These are phyloP conservation scores for Neoascia interrupta DNA, from an alignment of 2,888 invertebrate genomes.

Conservation along the genomic window DNA sequence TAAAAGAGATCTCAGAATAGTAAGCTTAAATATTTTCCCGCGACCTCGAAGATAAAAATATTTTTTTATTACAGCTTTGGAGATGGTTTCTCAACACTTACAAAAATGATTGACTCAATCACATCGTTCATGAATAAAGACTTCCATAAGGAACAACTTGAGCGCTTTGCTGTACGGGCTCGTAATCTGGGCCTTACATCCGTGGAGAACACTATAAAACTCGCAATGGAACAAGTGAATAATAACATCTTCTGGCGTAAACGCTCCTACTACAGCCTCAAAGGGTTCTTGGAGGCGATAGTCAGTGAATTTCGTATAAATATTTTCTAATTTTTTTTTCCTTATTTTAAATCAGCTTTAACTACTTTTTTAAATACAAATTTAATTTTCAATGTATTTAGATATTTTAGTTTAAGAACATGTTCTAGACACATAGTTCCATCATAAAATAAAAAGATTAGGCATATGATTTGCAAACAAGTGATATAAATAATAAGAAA, in stretches of 20 bases:
- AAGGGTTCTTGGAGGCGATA: constrained; percentile 76
- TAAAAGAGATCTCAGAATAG: constrained; percentile 79
- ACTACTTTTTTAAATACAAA: constrained; percentile 2
- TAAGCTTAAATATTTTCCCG: constrained; percentile 71
- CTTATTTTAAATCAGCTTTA: constrained; percentile 1
- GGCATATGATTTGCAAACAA: constrained; percentile 63
- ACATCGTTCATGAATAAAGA: constrained; percentile 82
- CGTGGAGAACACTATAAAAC: constrained; percentile 76
- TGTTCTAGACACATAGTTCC: constrained; percentile 16
- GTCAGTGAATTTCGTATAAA: constrained; percentile 78
- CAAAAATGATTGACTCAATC: constrained; percentile 81
- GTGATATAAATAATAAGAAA: constrained; percentile 68
- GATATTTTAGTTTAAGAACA: constrained; percentile 15
- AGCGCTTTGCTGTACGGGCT: constrained; percentile 75
- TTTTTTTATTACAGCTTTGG: constrained; percentile 79
- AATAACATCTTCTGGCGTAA: constrained; percentile 79
- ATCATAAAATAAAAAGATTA: constrained; percentile 28
- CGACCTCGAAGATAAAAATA: background rate
- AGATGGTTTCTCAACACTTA: constrained; percentile 81
- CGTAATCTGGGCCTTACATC: constrained; percentile 76
- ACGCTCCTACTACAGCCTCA: constrained; percentile 78
- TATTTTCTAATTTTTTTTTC: constrained; percentile 73
- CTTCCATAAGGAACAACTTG: constrained; percentile 78
- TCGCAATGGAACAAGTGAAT: constrained; percentile 79
- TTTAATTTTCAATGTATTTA: constrained; percentile 1